Conservation (phyloP, 2,113 vertebrate species). For the Scopus umbretta region DNA sequence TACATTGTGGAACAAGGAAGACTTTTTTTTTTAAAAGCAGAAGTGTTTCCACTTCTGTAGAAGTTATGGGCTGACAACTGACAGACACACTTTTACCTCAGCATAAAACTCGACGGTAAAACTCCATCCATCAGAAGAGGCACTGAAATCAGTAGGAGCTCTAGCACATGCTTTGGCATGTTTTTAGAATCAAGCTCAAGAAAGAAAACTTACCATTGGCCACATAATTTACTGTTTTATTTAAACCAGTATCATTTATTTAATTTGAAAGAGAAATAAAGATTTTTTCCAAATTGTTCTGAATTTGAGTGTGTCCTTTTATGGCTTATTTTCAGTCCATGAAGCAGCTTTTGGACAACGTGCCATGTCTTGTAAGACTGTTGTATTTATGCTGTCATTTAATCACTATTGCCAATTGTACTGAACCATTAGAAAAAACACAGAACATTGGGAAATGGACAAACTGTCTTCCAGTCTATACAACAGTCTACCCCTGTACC, state of each 20-base stretch:
- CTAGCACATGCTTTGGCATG: neutral
- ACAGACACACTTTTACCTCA: neutral
- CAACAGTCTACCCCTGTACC: neutral
- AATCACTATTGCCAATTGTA: neutral
- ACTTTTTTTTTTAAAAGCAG: neutral
- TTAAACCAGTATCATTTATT: neutral
- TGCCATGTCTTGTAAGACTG: neutral
- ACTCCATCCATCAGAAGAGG: neutral
- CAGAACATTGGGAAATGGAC: neutral
- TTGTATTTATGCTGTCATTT: neutral
- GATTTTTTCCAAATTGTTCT: neutral
- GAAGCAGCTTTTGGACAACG: neutral
- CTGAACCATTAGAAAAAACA: neutral
- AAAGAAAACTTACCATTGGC: neutral
- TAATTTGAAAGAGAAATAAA: neutral
- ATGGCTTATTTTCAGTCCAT: constrained; percentile 2
- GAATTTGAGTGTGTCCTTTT: neutral
- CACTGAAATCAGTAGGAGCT: neutral
- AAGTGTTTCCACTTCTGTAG: neutral
- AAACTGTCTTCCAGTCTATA: neutral
- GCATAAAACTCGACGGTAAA: neutral
- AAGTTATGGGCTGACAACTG: neutral
- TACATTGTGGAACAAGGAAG: neutral
- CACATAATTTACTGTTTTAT: neutral
- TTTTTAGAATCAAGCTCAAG: neutral